Conservation (phyloP, 2,888 invertebrate species). For the Azorinus chamasolen region DNA sequence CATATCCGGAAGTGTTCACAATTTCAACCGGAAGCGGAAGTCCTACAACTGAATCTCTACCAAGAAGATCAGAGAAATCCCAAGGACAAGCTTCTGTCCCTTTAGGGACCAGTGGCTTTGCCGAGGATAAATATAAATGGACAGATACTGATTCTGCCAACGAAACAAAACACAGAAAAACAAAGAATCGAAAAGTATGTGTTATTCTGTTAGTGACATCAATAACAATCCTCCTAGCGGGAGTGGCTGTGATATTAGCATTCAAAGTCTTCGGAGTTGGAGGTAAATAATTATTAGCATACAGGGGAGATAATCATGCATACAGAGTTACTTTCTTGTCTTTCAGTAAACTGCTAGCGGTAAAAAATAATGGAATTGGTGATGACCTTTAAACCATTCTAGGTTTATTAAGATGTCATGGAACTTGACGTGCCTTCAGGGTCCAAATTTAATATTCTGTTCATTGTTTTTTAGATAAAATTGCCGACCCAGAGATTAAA, state of each 20-base stretch:
- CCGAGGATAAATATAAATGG: conserved; percentile 55
- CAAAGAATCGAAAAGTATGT: conserved; percentile 32
- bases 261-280: conserved; percentile 65
- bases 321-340: neutral
- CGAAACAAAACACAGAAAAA: conserved; percentile 14
- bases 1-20: conserved; percentile 50
- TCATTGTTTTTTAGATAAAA: too few species aligned
- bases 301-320: neutral
- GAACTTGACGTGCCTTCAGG: too few species aligned
- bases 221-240: conserved; percentile 57
- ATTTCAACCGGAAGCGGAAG: conserved; percentile 28
- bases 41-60: conserved; percentile 30
- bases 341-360: too few species aligned
- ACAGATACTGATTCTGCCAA: conserved; percentile 35
- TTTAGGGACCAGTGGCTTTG: conserved; percentile 24
- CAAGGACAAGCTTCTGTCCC: neutral
- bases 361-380: too few species aligned
- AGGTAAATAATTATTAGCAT: conserved; percentile 49
- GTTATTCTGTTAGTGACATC: conserved; percentile 50
- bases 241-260: conserved; percentile 71
- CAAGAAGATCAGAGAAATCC: conserved; percentile 29
- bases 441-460: too few species aligned
- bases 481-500: too few species aligned
- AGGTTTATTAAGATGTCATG: too few species aligned
- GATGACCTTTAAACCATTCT: too few species aligned